Evolutionary conservation across 2,797 vertebrate genomes (phyloP), one percentile per base, ranked within the genome.

Genomic region (Enteromius trimaculatus): DNA sequence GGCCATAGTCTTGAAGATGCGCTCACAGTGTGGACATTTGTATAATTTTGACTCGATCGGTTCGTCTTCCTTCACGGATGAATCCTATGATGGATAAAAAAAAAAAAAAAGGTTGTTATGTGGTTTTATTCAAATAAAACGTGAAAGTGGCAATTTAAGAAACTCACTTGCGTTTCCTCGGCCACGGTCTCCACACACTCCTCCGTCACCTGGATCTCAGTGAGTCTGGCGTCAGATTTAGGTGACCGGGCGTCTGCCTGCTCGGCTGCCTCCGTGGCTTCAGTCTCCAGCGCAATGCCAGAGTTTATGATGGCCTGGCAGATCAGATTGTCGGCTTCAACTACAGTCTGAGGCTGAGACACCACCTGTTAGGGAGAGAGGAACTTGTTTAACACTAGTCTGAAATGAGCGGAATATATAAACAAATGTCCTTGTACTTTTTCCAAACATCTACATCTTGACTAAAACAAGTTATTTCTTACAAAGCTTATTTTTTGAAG

Each of bases 251-350:
- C 70, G 31, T 72, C 89, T 1, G 53, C 88, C 31, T 92, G 91
- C 66, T 91, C 93, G 0, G 92, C 85, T 0, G 93, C 93, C 70
- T 93, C 94, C 72, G 91, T 69, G 0, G 90, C 34, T 0, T 93
- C 93, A 0, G 95, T 94, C 88, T 94, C 96, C 0, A 98, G 93
- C 14, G 96, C 94, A 0, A 98, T 96, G 70, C 97, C 97, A 0
- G 97, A 98, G 90, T 97, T 97, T 92, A 97, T 96, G 93, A 99
- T 97, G 90, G 97, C 97, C 90, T 98, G 97, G 84, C 96, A 95
- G 87, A 99, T 96, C 85, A 98, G 94, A 82, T 95, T 97, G 91
- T 98, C 95, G 0, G 93, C 96, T 78, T 92, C 94, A 0, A 90
- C 93, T n/a, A 97, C 93, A 0, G 90, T 92, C 29, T 97, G 95